These are phyloP conservation scores for Campaea margaritaria DNA, from an alignment of 2,888 invertebrate genomes.

Conservation along the genomic window DNA sequence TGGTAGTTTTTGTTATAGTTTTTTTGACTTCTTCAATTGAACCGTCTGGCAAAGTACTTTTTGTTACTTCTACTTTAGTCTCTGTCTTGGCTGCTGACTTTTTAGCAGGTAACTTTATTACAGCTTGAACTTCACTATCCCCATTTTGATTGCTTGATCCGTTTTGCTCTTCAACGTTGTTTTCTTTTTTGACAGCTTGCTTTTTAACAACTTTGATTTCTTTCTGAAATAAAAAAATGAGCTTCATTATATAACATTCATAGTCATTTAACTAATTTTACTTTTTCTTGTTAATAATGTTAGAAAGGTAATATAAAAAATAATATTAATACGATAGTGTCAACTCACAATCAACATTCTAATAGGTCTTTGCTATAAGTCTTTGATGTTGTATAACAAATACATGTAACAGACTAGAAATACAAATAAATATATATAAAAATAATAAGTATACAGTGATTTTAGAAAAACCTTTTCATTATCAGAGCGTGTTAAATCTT, in stretches of 20 bases:
- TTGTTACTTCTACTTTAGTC: slow-evolving; percentile 75
- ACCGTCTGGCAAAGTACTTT: slow-evolving; percentile 73
- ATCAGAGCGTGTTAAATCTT: slow-evolving; percentile 58
- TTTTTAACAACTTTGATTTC: slow-evolving; percentile 70
- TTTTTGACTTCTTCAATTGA: slow-evolving; percentile 74
- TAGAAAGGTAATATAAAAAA: slow-evolving; percentile 35
- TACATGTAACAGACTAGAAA: slow-evolving; percentile 71
- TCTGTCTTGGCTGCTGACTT: slow-evolving; percentile 76
- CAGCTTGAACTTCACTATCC: slow-evolving; percentile 63
- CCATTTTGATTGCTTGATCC: slow-evolving; percentile 65
- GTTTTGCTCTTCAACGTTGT: slow-evolving; percentile 64
- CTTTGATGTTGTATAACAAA: slow-evolving; percentile 69
- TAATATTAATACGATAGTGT: slow-evolving; percentile 30
- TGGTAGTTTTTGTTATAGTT: slow-evolving; percentile 76
- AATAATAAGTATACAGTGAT: slow-evolving; percentile 76
- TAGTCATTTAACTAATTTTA: neutral
- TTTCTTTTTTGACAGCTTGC: slow-evolving; percentile 61
- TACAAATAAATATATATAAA: slow-evolving; percentile 73
- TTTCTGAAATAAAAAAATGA: slow-evolving; percentile 64
- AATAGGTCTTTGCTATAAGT: slow-evolving; percentile 52
- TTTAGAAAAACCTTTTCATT: slow-evolving; percentile 77
- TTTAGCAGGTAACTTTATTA: slow-evolving; percentile 70
- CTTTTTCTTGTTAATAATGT: slow-evolving; percentile 14
- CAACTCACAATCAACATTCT: slow-evolving; percentile 59
- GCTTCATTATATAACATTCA: slow-evolving; percentile 2